These are phyloP conservation scores for Megaleporinus macrocephalus DNA, from an alignment of 2,113 vertebrate genomes.

Conservation along the genomic window DNA sequence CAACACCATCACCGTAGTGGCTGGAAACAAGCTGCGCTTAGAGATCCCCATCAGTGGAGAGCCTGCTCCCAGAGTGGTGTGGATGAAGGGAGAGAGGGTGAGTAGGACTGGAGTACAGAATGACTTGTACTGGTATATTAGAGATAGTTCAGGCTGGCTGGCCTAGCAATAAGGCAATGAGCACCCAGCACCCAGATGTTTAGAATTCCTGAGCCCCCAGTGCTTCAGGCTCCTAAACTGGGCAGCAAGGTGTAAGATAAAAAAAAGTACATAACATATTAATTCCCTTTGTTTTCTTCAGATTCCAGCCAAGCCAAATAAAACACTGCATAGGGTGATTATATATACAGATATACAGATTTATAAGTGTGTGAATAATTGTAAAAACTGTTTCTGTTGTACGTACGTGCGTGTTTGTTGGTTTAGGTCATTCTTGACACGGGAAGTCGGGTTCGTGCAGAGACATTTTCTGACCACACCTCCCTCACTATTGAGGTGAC, in stretches of 20 bases:
- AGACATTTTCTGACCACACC: slow-evolving; percentile 89
- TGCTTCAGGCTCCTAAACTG: no score
- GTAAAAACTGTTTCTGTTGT: not conserved
- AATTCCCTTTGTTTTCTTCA: not conserved
- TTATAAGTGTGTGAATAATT: no score
- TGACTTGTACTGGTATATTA: not conserved
- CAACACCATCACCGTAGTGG: slow-evolving; percentile 91
- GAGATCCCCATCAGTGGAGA: slow-evolving; percentile 94
- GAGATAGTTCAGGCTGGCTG: not conserved
- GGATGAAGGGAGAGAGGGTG: slow-evolving; percentile 96
- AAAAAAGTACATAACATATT: no score
- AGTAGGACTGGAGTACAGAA: slow-evolving; percentile 38
- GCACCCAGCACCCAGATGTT: no score
- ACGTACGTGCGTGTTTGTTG: not conserved
- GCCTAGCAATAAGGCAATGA: no score
- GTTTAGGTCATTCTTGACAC: slow-evolving; percentile 88
- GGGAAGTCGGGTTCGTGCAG: slow-evolving; percentile 85
- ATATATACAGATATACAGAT: no score
- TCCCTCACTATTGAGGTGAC: slow-evolving; percentile 91
- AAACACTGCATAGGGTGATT: not conserved
- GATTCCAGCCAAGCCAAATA: not conserved
- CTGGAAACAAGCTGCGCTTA: slow-evolving; percentile 94
- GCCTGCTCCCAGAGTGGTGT: slow-evolving; percentile 89
- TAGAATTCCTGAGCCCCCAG: no score
- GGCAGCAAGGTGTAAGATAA: no score